Conservation (phyloP, 37 sponge, comb jelly and placozoan genomes). For the Cliona cf. orientalis region DNA sequence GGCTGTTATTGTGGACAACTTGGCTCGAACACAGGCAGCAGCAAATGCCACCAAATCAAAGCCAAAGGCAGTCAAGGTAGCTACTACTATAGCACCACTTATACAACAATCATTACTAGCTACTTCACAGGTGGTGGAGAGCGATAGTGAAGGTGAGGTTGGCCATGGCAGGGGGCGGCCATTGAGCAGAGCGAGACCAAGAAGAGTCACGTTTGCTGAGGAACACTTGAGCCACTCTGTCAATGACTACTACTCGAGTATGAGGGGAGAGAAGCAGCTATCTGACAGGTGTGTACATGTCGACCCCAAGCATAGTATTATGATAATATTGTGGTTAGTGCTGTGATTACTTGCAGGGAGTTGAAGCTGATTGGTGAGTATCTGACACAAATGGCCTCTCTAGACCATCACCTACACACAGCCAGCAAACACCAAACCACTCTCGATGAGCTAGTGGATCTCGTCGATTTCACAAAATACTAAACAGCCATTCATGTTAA, state of each 20-base stretch:
- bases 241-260: too few relatives aligned
- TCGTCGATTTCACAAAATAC: conserved; percentile 62
- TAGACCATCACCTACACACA: conserved; percentile 49
- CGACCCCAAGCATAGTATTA: too few relatives aligned
- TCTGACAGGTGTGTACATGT: too few relatives aligned
- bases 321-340: too few relatives aligned
- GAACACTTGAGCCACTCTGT: too few relatives aligned
- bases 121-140: too few relatives aligned
- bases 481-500: not conserved
- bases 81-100: too few relatives aligned
- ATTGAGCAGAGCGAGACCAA: not conserved
- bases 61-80: not conserved
- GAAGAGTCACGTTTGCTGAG: not conserved
- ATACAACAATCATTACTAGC: too few relatives aligned
- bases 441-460: conserved; percentile 64
- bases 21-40: conserved; percentile 70
- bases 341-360: not conserved
- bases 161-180: too few relatives aligned
- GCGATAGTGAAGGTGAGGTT: not conserved
- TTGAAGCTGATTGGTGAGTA: conserved; percentile 23
- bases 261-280: too few relatives aligned
- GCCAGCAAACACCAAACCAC: conserved; percentile 22
- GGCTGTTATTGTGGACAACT: conserved; percentile 93
- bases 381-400: conserved; percentile 23
- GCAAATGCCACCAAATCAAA: conserved; percentile 49